These are phyloP conservation scores for Pocillopora grandis DNA, from an alignment of 92 coral and sea anemone species.

Conservation along the genomic window DNA sequence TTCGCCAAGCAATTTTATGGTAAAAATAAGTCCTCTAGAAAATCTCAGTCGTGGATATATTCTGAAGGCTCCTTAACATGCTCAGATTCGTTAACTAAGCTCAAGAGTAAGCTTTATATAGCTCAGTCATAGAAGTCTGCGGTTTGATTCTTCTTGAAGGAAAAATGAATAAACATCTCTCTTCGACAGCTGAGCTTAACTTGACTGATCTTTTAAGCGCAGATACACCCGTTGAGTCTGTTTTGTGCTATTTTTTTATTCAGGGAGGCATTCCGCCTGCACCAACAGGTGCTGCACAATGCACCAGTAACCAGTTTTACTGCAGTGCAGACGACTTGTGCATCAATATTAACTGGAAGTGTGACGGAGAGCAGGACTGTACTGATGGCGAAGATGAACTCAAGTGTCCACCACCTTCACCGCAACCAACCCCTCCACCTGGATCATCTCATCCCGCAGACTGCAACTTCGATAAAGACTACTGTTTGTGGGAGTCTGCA, in stretches of 20 bases:
- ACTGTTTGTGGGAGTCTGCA: conserved; percentile 83
- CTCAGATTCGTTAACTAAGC: no score
- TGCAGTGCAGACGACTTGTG: conserved; percentile 87
- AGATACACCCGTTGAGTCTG: neutral
- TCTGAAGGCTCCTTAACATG: no score
- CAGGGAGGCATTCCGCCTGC: conserved; percentile 33
- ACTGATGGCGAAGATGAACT: conserved; percentile 91
- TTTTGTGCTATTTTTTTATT: neutral
- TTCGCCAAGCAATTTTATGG: no score
- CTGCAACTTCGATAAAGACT: conserved; percentile 67
- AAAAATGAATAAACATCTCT: no score
- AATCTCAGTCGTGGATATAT: no score
- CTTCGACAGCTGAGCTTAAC: no score
- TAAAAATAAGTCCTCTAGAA: no score
- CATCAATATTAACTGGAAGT: conserved; percentile 79
- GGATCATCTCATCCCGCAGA: conserved; percentile 77
- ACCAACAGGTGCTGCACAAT: conserved; percentile 47
- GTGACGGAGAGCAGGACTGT: conserved; percentile 88
- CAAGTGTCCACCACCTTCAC: conserved; percentile 58
- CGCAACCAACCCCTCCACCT: conserved; percentile 49
- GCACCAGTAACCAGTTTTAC: conserved; percentile 69
- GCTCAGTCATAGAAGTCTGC: no score
- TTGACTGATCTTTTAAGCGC: neutral
- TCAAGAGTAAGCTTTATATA: no score
- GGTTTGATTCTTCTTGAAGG: no score